Evolutionary conservation across 2,113 vertebrate species (phyloP).

Genomic region (Thamnaconus septentrionalis): DNA sequence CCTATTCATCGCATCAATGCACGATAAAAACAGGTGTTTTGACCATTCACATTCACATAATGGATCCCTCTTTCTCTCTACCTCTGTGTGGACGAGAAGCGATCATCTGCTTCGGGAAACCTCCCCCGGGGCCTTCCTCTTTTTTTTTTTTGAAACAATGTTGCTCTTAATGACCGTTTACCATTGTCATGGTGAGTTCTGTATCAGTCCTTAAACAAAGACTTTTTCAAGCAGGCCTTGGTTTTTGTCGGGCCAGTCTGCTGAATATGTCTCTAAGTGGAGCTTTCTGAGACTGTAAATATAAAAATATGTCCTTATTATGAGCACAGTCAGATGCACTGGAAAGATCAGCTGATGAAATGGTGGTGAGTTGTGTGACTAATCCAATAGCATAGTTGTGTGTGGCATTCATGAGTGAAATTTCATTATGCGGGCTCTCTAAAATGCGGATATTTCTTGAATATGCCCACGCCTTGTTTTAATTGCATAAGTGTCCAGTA

Average conservation of each 20-base stretch:
- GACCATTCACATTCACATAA: slow-evolving; percentile 22
- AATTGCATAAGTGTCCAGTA: too few relatives aligned
- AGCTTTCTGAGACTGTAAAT: not conserved
- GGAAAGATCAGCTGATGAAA: not conserved
- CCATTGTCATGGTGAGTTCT: not conserved
- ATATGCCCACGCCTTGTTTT: too few relatives aligned
- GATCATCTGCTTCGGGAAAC: slow-evolving; percentile 32
- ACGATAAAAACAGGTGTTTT: slow-evolving; percentile 20
- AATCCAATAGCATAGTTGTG: not conserved
- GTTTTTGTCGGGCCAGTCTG: not conserved
- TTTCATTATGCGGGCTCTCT: too few relatives aligned
- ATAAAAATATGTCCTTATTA: slow-evolving; percentile 11
- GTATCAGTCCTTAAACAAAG: slow-evolving; percentile 21
- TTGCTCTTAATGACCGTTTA: slow-evolving; percentile 24
- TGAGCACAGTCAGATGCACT: not conserved
- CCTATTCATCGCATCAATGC: slow-evolving; percentile 31
- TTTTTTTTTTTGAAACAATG: slow-evolving; percentile 4
- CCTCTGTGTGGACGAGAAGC: slow-evolving; percentile 40
- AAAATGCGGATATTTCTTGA: too few relatives aligned
- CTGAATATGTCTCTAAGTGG: too few relatives aligned
- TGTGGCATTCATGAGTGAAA: not conserved
- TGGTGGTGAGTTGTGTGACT: not conserved
- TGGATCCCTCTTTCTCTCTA: slow-evolving; percentile 21
- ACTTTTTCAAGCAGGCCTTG: slow-evolving; percentile 3
- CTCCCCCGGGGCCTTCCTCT: slow-evolving; percentile 6